These are phyloP conservation scores for Zaprionus ornatus DNA, from an alignment of 1,140 invertebrate species.

Conservation along the genomic window DNA sequence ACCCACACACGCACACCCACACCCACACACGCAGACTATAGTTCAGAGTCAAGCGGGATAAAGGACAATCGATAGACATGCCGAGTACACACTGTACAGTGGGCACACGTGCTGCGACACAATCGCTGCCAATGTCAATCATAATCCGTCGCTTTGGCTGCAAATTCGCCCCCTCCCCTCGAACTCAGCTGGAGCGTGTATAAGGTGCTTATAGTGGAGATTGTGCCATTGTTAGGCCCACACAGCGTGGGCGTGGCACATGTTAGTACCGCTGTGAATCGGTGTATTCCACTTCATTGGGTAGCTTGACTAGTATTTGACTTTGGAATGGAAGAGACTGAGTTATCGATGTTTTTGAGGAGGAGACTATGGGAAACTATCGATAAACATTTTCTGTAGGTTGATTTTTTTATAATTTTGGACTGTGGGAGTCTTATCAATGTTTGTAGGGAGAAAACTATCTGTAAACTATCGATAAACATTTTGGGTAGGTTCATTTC, in stretches of 20 bases:
- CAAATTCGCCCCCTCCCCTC: constrained; percentile 2
- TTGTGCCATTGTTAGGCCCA: not conserved
- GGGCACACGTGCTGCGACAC: not conserved
- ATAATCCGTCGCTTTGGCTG: constrained; percentile 18
- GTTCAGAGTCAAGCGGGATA: not conserved
- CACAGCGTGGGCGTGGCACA: constrained; percentile 12
- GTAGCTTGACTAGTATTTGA: not conserved
- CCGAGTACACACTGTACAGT: not conserved
- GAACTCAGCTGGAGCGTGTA: not conserved
- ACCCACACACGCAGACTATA: constrained; percentile 20
- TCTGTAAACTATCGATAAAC: not conserved
- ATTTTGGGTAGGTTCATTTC: not conserved
- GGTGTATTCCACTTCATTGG: not conserved
- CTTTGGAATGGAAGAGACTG: not conserved
- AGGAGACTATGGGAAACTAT: not conserved
- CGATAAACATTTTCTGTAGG: not conserved
- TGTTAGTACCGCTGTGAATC: not conserved
- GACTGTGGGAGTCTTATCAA: not conserved
- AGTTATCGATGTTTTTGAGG: not conserved
- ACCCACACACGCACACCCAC: too few relatives aligned
- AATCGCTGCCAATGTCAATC: constrained; percentile 36
- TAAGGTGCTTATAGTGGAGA: constrained; percentile 22
- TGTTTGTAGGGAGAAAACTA: not conserved
- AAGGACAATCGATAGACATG: not conserved
- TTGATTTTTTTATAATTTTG: not conserved